Conservation (phyloP, 2,797 vertebrate species). For the Sebastes ruberrimus region DNA sequence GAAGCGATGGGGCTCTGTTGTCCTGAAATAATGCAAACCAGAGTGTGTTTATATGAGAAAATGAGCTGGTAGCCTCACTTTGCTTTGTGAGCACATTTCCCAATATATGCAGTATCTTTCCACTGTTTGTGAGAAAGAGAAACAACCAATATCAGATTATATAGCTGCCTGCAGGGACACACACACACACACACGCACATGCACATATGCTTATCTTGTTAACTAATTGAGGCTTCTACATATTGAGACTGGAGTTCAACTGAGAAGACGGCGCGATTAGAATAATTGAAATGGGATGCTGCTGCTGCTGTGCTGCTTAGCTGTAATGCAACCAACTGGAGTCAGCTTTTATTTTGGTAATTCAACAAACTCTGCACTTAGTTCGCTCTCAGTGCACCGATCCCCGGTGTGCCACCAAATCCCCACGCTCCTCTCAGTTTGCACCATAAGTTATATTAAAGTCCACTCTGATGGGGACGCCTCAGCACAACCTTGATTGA, state of each 20-base stretch:
- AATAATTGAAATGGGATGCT: constrained; percentile 35
- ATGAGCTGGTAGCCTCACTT: not conserved
- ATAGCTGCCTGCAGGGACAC: not conserved
- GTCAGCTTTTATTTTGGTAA: constrained; percentile 60
- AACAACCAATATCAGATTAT: constrained; percentile 3
- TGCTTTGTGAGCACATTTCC: constrained; percentile 17
- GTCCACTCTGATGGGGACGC: constrained; percentile 11
- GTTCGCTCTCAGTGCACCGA: constrained; percentile 28
- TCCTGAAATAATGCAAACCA: not conserved
- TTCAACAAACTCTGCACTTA: constrained; percentile 49
- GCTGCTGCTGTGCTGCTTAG: constrained; percentile 12
- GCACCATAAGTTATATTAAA: constrained; percentile 38
- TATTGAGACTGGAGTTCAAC: constrained; percentile 26
- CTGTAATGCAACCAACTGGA: constrained; percentile 34
- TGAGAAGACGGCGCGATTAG: constrained; percentile 27
- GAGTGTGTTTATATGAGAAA: not conserved
- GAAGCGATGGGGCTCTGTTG: not conserved
- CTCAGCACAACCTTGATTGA: constrained; percentile 41
- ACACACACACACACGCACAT: not conserved
- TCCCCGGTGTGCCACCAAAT: constrained; percentile 43
- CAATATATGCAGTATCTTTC: not conserved
- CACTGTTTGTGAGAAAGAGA: not conserved
- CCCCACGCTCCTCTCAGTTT: constrained; percentile 31
- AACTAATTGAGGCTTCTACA: constrained; percentile 43
- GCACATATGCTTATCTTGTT: constrained; percentile 33